These are phyloP conservation scores for Aphaenogaster floridana DNA, from an alignment of 1,140 invertebrate genomes.

Conservation along the genomic window DNA sequence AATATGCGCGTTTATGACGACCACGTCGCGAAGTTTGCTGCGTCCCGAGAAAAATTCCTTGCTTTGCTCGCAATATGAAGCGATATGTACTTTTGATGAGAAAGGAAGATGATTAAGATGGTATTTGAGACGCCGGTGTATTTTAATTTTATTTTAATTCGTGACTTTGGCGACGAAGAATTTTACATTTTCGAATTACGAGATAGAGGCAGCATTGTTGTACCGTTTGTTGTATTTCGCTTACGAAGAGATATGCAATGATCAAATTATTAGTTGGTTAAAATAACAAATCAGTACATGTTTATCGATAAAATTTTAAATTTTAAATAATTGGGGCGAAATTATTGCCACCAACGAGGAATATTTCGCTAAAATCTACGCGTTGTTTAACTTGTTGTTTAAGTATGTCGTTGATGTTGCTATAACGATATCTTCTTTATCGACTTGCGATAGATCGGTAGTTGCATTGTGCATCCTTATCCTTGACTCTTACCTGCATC, in stretches of 20 bases:
- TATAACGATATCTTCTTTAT: conserved; percentile 43
- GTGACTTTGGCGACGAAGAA: not conserved
- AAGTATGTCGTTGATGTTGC: not conserved
- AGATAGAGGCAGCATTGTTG: not conserved
- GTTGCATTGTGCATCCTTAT: conserved; percentile 1
- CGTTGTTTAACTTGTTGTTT: not conserved
- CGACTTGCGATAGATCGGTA: conserved; percentile 39
- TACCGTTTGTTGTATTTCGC: not conserved
- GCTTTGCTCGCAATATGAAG: not conserved
- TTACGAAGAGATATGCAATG: not conserved
- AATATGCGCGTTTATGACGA: not conserved
- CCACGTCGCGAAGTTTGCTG: not conserved
- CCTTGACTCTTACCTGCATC: not conserved
- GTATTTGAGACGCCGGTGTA: not conserved
- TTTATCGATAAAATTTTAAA: not conserved
- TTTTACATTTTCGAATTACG: not conserved
- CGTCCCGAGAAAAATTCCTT: not conserved
- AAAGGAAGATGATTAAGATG: not conserved
- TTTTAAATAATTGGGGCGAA: not conserved
- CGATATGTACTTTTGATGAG: not conserved
- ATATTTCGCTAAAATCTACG: not conserved
- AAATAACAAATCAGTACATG: not conserved
- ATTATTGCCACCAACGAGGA: not conserved
- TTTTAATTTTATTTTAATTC: not conserved
- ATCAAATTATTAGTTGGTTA: not conserved